Base-by-base conservation (phyloP, 1,140 invertebrate species). In the Lasioglossum baleicum region DNA sequence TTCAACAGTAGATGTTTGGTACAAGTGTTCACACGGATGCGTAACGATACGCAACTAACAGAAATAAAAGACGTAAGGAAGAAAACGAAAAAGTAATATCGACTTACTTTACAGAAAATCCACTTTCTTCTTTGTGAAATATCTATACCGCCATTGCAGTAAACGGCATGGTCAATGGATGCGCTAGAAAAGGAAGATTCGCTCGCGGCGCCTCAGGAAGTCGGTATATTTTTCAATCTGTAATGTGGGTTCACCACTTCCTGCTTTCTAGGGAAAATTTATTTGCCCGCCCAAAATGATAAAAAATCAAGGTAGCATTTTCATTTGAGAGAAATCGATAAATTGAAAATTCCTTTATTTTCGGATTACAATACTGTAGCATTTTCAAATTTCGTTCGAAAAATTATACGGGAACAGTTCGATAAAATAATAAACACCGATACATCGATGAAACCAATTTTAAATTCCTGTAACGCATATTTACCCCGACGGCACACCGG, bases 61-160 rank as follows among this genome's bases (percentile, higher is more conserved):
- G 20, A 8, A 17, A 1, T 63, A 15, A 53, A 17, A 17, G 51
- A 22, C 3, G 56, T 40, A 44, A 82, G 53, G n/a, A 42, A 70
- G 60, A 64, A 40, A 66, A 70, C 40, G 56, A 58, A 48, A 44
- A 26, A 60, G 56, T 13, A 80, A 56, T 61, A 26, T 17, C 42
- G 60, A 85, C 84, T 85, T 82, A 82, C 83, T 77, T 61, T 82
- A 22, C 75, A 60, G 66, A 84, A 75, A 82, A 72, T 56, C 74
- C 63, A 78, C 61, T 81, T 67, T 79, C 61, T 72, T 76, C 84
- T 70, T 58, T 42, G 20, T 70, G 61, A 78, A 35, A 53, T 26
- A 76, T 66, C 80, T 82, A 85, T 70, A 84, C 85, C 86, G 86
- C 87, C 87, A 88, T 88, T 87, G 86, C 83, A 82, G 81, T 73